Conservation (phyloP, 2,113 vertebrate genomes). For the Galemys pyrenaicus region DNA sequence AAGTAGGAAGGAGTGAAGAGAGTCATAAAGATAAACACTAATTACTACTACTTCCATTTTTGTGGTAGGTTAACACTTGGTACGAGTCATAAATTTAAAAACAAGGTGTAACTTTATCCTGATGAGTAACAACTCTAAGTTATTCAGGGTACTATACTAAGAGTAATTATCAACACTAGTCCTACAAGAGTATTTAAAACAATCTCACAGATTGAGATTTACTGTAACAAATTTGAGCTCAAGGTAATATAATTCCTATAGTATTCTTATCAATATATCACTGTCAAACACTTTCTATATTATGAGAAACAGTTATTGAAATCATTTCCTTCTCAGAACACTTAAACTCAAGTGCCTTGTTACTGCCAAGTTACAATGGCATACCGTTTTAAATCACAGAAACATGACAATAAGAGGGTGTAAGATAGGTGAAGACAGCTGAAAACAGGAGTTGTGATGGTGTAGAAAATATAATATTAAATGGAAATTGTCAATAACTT, state of each 20-base stretch:
- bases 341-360: conserved; percentile 12
- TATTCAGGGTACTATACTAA: background rate
- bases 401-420: background rate
- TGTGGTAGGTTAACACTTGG: background rate
- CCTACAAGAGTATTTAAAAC: conserved; percentile 19
- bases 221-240: background rate
- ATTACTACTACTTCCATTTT: background rate
- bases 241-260: background rate
- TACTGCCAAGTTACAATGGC: background rate
- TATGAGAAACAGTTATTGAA: background rate
- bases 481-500: background rate
- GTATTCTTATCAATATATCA: background rate
- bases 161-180: background rate
- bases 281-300: background rate
- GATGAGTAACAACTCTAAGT: background rate
- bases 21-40: background rate
- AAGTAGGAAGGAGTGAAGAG: background rate
- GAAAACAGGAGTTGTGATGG: background rate
- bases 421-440: background rate
- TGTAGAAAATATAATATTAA: background rate
- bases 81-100: background rate
- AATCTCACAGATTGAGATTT: background rate
- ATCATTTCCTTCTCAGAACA: background rate
- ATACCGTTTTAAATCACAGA: background rate
- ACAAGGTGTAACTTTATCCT: background rate